Evolutionary conservation across 1,140 invertebrate genomes (phyloP), one percentile per base, ranked within the genome.

Genomic region (Sarcophaga peregrina): DNA sequence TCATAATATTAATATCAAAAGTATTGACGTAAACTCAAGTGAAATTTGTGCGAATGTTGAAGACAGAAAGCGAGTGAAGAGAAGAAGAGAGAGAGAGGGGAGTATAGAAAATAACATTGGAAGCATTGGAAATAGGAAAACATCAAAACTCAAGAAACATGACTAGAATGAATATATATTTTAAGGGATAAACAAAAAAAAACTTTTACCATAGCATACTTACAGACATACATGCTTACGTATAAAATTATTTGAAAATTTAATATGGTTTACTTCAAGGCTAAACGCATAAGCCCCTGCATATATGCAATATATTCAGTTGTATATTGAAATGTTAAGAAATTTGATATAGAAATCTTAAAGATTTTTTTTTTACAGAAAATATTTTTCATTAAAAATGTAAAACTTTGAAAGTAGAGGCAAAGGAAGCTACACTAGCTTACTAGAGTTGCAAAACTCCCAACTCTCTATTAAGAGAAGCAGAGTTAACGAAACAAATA

Each of bases 1-100:
- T 58, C 52, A 58, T 58, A 58, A 58, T 58, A 58, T 58, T 58
- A 58, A 58, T 58, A 58, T 7, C n/a, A 58, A n/a, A n/a, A 58
- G 52, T 58, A 15, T 58, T 58, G 52, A 58, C 11, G 52, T 58
- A 58, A 58, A 58, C 52, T 58, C n/a, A n/a, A n/a, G n/a, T n/a
- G n/a, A n/a, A n/a, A n/a, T n/a, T n/a, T n/a, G n/a, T n/a, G n/a
- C n/a, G n/a, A n/a, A n/a, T n/a, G n/a, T n/a, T n/a, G n/a, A n/a
- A n/a, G n/a, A n/a, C n/a, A n/a, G n/a, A n/a, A n/a, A 37, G 25
- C 25, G 1, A 58, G 54, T 8, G 54, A n/a, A 58, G 54, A 58
- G 15, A 58, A 37, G 25, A 37, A 37, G 25, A 37, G 25, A 37
- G n/a, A 37, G 25, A 37, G 25, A 37, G 3, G 10, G n/a, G n/a